Evolutionary conservation across 2,888 invertebrate genomes (phyloP).

Genomic region (Tetropium fuscum): DNA sequence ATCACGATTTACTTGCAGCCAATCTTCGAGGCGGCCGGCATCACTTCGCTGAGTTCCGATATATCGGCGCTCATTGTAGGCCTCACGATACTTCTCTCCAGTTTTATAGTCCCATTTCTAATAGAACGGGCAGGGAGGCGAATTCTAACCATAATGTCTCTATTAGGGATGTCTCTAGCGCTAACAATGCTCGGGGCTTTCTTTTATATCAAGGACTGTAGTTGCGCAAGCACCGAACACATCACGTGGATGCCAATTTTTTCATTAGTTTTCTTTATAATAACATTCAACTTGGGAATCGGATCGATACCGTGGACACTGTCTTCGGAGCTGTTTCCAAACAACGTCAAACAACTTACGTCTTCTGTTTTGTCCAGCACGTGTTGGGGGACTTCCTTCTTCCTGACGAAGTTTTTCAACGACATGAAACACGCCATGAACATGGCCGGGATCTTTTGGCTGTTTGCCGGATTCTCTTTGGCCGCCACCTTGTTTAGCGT

Average conservation of each 20-base stretch:
- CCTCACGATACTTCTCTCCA: slow-evolving; percentile 78
- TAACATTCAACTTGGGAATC: slow-evolving; percentile 70
- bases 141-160: slow-evolving; percentile 77
- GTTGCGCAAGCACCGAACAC: slow-evolving; percentile 58
- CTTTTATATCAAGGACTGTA: slow-evolving; percentile 68
- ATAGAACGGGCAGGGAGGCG: slow-evolving; percentile 83
- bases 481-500: slow-evolving; percentile 76
- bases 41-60: slow-evolving; percentile 71
- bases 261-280: slow-evolving; percentile 78
- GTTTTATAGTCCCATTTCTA: slow-evolving; percentile 78
- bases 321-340: slow-evolving; percentile 84
- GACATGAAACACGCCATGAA: slow-evolving; percentile 70
- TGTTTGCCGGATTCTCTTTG: slow-evolving; percentile 70
- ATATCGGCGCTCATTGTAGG: slow-evolving; percentile 82
- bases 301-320: slow-evolving; percentile 85
- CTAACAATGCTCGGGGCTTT: slow-evolving; percentile 68
- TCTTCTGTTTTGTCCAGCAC: slow-evolving; percentile 80
- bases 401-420: slow-evolving; percentile 78
- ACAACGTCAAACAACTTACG: slow-evolving; percentile 79
- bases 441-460: slow-evolving; percentile 76
- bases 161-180: slow-evolving; percentile 74
- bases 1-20: slow-evolving; percentile 66
- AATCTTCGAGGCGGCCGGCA: slow-evolving; percentile 77
- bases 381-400: slow-evolving; percentile 80
- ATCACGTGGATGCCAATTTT: slow-evolving; percentile 79